Conservation (phyloP, 2,797 vertebrate species). For the Microhierax caerulescens region DNA sequence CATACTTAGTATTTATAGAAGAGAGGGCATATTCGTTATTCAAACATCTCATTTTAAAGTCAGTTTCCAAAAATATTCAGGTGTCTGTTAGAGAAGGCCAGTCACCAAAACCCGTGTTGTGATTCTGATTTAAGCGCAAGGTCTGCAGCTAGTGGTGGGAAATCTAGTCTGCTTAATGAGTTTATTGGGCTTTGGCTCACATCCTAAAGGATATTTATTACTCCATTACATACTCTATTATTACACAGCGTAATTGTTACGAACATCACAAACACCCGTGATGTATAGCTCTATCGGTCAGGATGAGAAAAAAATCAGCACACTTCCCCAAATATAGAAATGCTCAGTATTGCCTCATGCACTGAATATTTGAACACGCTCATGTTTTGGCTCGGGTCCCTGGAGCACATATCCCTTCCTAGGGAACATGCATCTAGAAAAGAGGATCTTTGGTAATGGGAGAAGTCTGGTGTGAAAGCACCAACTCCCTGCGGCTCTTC, state of each 20-base stretch:
- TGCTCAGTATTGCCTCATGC: background rate
- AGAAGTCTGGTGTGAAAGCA: background rate
- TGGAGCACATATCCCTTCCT: background rate
- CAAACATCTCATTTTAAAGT: background rate
- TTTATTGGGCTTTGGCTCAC: background rate
- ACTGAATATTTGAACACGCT: background rate
- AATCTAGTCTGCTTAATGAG: background rate
- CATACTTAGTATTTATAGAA: background rate
- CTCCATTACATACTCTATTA: background rate
- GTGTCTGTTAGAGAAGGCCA: background rate
- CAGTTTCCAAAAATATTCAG: background rate
- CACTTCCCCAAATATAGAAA: conserved; percentile 37
- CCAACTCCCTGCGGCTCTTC: background rate
- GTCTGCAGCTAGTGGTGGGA: background rate
- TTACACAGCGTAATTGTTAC: background rate
- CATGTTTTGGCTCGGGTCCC: background rate
- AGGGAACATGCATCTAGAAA: background rate
- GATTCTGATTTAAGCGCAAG: background rate
- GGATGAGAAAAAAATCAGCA: background rate
- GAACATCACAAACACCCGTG: background rate
- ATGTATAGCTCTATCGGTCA: background rate
- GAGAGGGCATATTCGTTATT: background rate
- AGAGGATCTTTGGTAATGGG: background rate
- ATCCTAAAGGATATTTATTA: conserved; percentile 17
- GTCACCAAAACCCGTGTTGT: background rate